Evolutionary conservation across 2,797 vertebrate genomes (phyloP).

Genomic region (Bryconaethiops microstoma): DNA sequence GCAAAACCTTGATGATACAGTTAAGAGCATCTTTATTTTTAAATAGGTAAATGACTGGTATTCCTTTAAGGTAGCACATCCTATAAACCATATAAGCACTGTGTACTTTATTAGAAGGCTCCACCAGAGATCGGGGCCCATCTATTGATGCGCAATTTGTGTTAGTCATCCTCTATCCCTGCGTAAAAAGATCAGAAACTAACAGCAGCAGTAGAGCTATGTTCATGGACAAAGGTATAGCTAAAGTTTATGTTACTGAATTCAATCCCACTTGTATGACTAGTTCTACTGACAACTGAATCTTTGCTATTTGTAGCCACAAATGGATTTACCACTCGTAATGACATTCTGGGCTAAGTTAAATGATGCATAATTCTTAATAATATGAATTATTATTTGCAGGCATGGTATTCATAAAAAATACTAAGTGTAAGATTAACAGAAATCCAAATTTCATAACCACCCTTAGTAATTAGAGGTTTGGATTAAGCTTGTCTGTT

Average conservation of each 20-base stretch:
- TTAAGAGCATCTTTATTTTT: too few species aligned
- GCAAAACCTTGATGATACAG: too few species aligned
- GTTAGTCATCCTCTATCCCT: neutral
- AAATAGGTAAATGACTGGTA: neutral
- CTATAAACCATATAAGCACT: neutral
- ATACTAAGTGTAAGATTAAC: neutral
- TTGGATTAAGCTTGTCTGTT: neutral
- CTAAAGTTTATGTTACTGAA: neutral
- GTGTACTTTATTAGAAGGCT: too few species aligned
- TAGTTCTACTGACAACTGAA: neutral
- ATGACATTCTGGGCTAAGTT: constrained; percentile 8
- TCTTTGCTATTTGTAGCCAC: neutral
- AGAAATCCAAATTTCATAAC: neutral
- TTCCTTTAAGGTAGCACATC: neutral
- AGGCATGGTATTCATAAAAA: neutral
- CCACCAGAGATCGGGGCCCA: too few species aligned
- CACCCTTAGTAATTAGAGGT: neutral
- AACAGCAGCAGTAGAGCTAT: too few species aligned
- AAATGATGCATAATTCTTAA: neutral
- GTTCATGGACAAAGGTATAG: neutral
- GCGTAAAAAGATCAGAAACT: neutral
- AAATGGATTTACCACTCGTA: neutral
- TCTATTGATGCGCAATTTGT: neutral
- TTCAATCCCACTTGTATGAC: neutral
- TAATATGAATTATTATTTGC: neutral